Base-by-base conservation (phyloP, 2,888 invertebrate species). In the Drosophila neotestacea region DNA sequence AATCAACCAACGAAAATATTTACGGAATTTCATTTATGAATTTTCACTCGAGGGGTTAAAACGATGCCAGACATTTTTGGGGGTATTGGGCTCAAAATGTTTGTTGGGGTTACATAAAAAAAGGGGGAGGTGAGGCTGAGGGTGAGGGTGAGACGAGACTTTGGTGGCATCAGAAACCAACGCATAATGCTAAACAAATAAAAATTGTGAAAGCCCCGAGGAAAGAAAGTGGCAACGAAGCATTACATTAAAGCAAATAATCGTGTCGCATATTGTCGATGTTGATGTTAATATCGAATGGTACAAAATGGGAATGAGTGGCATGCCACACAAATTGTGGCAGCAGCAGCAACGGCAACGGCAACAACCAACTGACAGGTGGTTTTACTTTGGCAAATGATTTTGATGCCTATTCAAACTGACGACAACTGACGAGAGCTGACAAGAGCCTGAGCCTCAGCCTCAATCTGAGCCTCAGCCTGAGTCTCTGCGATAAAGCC, bases 11-110 rank as follows among this genome's bases (percentile, higher is more conserved):
- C 39, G 71, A 73, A 88, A 86, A 86, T 88, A 84, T 86, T 86
- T 78, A 63, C 75, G 82, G 86, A 88, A 86, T 86, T 86, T 88
- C 70, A 86, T 88, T 88, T 86, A 82, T 86, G 74, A 85, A 80
- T 87, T 77, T 77, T 46, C 58, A 67, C 68, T 76, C 69, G 65
- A 66, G 83, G 79, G 79, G 65, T 74, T 62, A 64, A 69, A 77
- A 56, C 56, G 41, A 72, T 47, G 36, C 60, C 44, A 51, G 32
- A 32, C 38, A 32, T 27, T 51, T 55, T 58, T 44, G 5, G 27
- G 30, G 34, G 16, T 0, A 16, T 16, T 16, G 16, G 16, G 1
- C 16, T 16, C 16, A 16, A 16, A 7, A 7, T 7, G 2, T 6
- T 22, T 34, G 22, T 22, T 34, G 22, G 39, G 41, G 68, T 13